These are phyloP conservation scores for Cylloceria caligata DNA, from an alignment of 2,888 invertebrate genomes.

Conservation along the genomic window DNA sequence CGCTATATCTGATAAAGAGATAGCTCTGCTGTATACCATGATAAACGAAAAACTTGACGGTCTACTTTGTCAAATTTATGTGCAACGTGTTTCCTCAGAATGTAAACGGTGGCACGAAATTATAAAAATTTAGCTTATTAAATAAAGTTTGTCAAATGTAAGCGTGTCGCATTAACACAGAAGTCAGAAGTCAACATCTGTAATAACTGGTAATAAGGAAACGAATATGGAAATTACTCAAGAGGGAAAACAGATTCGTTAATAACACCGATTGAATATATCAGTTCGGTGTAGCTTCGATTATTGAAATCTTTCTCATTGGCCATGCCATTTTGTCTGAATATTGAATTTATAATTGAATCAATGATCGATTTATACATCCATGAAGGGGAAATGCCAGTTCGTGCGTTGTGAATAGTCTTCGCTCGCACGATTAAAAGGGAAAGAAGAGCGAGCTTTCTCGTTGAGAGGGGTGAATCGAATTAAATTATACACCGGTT, in stretches of 20 bases:
- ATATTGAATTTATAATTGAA: constrained; percentile 42
- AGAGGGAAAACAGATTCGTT: constrained; percentile 2
- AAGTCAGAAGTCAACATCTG: not conserved
- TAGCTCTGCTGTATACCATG: constrained; percentile 5
- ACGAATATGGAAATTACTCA: not conserved
- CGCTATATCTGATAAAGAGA: constrained; percentile 24
- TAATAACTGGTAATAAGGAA: constrained; percentile 10
- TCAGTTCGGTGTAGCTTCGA: not conserved
- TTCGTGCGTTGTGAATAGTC: constrained; percentile 9
- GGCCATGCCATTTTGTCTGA: constrained; percentile 12
- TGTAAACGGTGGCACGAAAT: not conserved
- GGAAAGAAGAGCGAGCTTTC: constrained; percentile 1
- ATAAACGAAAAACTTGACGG: constrained; percentile 10
- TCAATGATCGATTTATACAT: constrained; percentile 34
- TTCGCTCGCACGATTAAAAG: constrained; percentile 4
- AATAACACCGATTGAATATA: constrained; percentile 36
- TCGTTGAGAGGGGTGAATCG: constrained; percentile 4
- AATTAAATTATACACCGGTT: constrained; percentile 35
- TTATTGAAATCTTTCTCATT: constrained; percentile 45
- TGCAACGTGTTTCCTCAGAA: constrained; percentile 1
- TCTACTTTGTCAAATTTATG: constrained; percentile 12
- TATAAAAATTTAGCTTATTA: not conserved
- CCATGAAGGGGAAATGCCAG: constrained; percentile 1
- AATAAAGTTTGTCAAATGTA: not conserved
- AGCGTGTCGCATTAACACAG: too few relatives aligned